Conservation (phyloP, 2,888 invertebrate species). For the Ephialtes manifestator region DNA sequence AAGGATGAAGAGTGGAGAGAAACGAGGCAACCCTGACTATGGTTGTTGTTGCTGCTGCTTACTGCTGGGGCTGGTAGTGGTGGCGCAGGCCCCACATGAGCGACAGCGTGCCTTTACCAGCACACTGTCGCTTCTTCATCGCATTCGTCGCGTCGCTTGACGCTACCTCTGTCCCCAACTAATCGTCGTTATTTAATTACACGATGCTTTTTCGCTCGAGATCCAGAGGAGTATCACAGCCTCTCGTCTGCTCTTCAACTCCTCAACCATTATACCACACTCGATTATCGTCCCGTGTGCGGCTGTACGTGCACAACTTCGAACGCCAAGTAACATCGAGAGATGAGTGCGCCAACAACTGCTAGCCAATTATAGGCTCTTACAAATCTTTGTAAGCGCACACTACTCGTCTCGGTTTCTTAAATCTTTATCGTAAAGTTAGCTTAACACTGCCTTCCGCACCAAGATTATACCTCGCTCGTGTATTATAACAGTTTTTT, state of each 20-base stretch:
- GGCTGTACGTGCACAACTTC: slow-evolving; percentile 6
- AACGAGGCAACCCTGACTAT: slow-evolving; percentile 33
- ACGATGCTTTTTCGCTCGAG: slow-evolving; percentile 74
- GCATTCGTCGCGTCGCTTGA: slow-evolving; percentile 82
- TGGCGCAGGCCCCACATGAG: slow-evolving; percentile 77
- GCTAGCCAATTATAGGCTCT: slow-evolving; percentile 47
- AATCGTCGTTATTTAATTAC: slow-evolving; percentile 84
- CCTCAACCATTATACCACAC: slow-evolving; percentile 15
- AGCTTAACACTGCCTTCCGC: slow-evolving; percentile 55
- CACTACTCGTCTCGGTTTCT: slow-evolving; percentile 17
- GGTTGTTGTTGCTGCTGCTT: not conserved
- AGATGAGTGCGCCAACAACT: not conserved
- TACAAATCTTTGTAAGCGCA: slow-evolving; percentile 27
- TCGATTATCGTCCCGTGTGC: slow-evolving; percentile 25
- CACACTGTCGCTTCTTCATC: slow-evolving; percentile 82
- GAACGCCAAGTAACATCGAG: not conserved
- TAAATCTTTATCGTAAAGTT: slow-evolving; percentile 47
- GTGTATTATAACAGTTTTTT: slow-evolving; percentile 26
- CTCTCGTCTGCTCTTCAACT: not conserved
- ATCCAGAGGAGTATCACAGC: slow-evolving; percentile 24
- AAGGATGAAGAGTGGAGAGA: slow-evolving; percentile 30
- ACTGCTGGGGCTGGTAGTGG: slow-evolving; percentile 8
- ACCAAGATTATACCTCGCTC: slow-evolving; percentile 22
- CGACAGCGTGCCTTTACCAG: slow-evolving; percentile 79
- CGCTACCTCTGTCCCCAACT: slow-evolving; percentile 77